Evolutionary conservation across 2,113 vertebrate genomes (phyloP), one percentile per base, ranked within the genome.

Genomic region (Lanius collurio): DNA sequence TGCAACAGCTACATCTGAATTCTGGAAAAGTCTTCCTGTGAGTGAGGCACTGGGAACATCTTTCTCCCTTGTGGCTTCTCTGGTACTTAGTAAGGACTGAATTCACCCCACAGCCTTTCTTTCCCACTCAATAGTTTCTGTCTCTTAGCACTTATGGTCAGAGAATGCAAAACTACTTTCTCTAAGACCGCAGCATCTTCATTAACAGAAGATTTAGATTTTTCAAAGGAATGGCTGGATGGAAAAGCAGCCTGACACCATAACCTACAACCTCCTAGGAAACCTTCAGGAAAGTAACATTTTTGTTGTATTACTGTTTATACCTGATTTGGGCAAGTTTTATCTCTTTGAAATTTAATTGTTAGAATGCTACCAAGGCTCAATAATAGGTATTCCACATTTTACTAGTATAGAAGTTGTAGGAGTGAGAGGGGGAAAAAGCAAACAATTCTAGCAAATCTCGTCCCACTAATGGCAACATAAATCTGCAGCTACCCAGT

Each of bases 401-500:
- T 77, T 77, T 50, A 30, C 13, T 59, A 17, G 13, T 33, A 11
- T 12, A 53, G 44, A 63, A 86, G 60, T 30, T 42, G 33, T 18
- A 81, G 47, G n/a, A 92, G 53, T 19, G 53, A 78, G 15, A 24
- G 37, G 60, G 28, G 41, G 15, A 50, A 90, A 87, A 69, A 83
- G 56, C 30, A 95, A 94, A 95, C 33, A 67, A 80, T 92, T 88
- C 56, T 47, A 87, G 42, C 87, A 94, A 91, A 90, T 91, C 91
- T 91, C 15, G 5, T 86, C 79, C 81, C 52, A 71, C 59, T 95
- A 94, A 95, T 63, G 68, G 85, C 82, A 92, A 52, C 83, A 90
- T 96, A 96, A 96, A 95, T 95, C 82, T 92, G 55, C 33, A 77
- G 75, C 75, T 83, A 63, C 52, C n/a, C 85, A 63, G 52, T 26